Evolutionary conservation across 2,797 vertebrate species (phyloP), one percentile per base, ranked within the genome.

Genomic region (Epinephelus coioides): DNA sequence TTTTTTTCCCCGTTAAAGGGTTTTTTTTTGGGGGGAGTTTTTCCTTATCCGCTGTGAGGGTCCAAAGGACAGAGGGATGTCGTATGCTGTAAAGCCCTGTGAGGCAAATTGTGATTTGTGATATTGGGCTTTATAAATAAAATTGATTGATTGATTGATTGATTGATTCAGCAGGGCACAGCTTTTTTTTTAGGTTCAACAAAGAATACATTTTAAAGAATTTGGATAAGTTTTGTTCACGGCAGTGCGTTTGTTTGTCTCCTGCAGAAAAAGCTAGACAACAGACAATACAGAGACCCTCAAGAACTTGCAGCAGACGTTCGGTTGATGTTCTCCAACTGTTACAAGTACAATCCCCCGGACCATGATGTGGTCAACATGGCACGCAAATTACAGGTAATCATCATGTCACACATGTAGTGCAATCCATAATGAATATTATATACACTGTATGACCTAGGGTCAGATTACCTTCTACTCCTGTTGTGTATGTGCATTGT

Each of bases 241-340:
- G 17, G 5, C 1, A 15, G 17, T 55, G 6, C 7, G 0, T 82
- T 49, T 80, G 11, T 76, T 67, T 81, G 14, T 81, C 17, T 64
- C 51, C 23, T 55, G 21, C 63, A 98, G 97, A 95, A 94, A 64
- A 98, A 98, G 91, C 88, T 98, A 91, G 97, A 98, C 88, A 95
- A 76, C 85, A 91, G 96, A 71, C 96, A 97, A 66, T 98, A 98
- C 92, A 93, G 96, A 53, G 97, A 97, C 0, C 95, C 97, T 83
- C 96, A 97, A 93, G 97, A 97, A 69, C 97, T 98, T 78, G 97
- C 97, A 6, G 96, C 97, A 2, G 97, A 98, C 9, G 96, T 98
- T 34, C 94, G 97, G 83, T 91, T 99, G 92, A 98, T 99, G 97
- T 99, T 98, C 91, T 99, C 97, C 77, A 99, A 99, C 90, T 99